phyloP scores from a whole-genome alignment of 1,140 invertebrate genomes.

The Coenobita brevimanus region DNA sequence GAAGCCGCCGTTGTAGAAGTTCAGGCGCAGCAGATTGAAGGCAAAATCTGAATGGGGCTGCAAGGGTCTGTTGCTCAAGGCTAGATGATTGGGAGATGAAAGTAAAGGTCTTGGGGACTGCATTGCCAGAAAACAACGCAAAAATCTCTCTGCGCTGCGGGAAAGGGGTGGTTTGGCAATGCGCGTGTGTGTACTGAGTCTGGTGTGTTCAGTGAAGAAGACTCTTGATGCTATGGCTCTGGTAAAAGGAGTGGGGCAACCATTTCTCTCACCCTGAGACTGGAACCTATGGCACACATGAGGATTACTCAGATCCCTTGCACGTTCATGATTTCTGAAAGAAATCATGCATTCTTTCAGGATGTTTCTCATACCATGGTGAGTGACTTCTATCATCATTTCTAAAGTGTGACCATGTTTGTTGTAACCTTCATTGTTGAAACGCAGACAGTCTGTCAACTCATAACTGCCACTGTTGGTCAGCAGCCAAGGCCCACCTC shows the following conservation, averaged over 20 bases:
- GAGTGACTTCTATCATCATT: conserved; percentile 45
- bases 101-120: no score
- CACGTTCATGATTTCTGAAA: conserved; percentile 30
- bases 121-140: conserved; percentile 10
- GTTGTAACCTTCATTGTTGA: conserved; percentile 28
- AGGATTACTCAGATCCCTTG: neutral
- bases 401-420: conserved; percentile 27
- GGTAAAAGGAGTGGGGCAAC: conserved; percentile 8
- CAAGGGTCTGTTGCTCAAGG: no score
- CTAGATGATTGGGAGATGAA: no score
- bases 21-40: neutral
- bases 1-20: no score
- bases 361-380: neutral
- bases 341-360: conserved; percentile 23
- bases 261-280: neutral
- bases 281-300: conserved; percentile 27
- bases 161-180: neutral
- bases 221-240: neutral
- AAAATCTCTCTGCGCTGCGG: neutral
- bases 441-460: conserved; percentile 28
- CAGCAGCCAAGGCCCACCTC: conserved; percentile 21
- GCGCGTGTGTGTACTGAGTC: neutral
- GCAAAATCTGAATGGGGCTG: neutral
- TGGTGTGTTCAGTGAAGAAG: conserved; percentile 10
- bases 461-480: neutral